phyloP scores from a whole-genome alignment of 2,113 vertebrate genomes.

The Oxyruncus cristatus region DNA sequence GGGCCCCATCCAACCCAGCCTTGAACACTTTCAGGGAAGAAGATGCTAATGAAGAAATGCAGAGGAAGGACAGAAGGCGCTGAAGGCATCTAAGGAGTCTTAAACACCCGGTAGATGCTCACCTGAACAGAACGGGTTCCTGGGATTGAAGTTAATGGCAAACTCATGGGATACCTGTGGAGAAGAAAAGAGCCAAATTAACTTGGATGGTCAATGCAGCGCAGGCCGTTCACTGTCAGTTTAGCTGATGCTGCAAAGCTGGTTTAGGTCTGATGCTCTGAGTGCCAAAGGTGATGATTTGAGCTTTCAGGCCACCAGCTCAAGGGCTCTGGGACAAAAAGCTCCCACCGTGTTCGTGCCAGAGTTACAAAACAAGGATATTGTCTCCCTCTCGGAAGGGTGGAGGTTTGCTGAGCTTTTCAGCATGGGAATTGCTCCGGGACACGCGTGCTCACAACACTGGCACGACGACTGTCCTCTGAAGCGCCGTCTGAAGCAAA shows the following conservation, averaged over 20 bases:
- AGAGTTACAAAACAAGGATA: neutral
- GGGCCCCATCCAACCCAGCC: neutral
- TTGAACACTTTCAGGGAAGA: neutral
- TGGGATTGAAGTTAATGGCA: slow-evolving; percentile 98
- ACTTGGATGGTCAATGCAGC: neutral
- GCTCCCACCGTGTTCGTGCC: neutral
- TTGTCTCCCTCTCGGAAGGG: neutral
- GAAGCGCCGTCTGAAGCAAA: neutral
- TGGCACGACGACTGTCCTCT: neutral
- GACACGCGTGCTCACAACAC: neutral
- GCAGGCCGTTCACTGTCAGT: neutral
- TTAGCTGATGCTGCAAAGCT: neutral
- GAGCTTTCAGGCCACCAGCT: neutral
- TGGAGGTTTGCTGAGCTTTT: neutral
- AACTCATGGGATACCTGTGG: slow-evolving; percentile 96
- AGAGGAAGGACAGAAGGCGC: neutral
- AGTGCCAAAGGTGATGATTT: neutral
- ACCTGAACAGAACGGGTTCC: slow-evolving; percentile 96
- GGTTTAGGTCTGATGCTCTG: neutral
- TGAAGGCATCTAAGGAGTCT: neutral
- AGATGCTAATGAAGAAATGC: neutral
- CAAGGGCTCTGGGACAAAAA: neutral
- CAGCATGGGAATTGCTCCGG: neutral
- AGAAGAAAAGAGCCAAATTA: neutral
- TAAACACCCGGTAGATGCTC: slow-evolving; percentile 19